Evolutionary conservation across 2,113 vertebrate species (phyloP).

Genomic region (Phasianus colchicus): DNA sequence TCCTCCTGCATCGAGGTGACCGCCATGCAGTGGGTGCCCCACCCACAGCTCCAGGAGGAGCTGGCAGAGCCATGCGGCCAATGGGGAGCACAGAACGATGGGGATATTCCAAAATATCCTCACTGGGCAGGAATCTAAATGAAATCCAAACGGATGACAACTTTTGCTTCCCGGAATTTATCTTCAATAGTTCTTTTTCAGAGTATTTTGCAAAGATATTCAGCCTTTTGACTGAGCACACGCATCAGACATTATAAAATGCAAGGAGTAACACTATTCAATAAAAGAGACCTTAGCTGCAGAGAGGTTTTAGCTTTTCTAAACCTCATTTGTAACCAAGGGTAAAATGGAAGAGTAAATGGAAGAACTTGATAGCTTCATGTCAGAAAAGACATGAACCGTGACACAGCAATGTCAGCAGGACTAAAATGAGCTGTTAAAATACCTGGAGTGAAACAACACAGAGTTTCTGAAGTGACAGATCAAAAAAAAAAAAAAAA

Average conservation of each 20-base stretch:
- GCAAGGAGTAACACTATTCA: conserved; percentile 24
- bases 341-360: conserved; percentile 46
- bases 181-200: background rate
- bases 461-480: background rate
- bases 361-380: conserved; percentile 42
- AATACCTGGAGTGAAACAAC: conserved; percentile 40
- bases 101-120: background rate
- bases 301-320: background rate
- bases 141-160: background rate
- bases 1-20: background rate
- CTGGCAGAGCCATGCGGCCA: background rate
- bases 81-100: background rate
- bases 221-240: background rate
- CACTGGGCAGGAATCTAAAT: background rate
- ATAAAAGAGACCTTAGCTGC: conserved; percentile 4
- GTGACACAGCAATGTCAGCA: conserved; percentile 46
- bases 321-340: conserved; percentile 64
- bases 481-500: background rate
- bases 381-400: conserved; percentile 65
- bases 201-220: background rate
- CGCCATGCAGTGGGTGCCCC: too few relatives aligned
- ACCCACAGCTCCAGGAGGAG: background rate
- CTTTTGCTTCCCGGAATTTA: background rate
- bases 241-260: conserved; percentile 10
- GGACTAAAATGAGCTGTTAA: conserved; percentile 53